A percentile compares a stretch with the other conserved stretches of the same genome.
Conservation (phyloP, 2,888 invertebrate species). For the Gisinianus flammeolus region DNA sequence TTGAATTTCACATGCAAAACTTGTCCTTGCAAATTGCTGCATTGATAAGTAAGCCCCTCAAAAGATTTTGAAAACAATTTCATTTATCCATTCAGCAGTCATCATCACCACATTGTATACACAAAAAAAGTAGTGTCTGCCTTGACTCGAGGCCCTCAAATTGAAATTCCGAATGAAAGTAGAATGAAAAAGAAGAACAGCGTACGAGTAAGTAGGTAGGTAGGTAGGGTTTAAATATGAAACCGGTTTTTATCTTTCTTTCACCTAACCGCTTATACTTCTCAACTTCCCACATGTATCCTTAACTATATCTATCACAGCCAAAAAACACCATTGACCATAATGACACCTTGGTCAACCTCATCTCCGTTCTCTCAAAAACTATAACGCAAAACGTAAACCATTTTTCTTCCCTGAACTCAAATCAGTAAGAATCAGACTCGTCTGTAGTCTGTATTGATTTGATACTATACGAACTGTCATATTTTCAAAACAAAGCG, state of each 20-base stretch:
- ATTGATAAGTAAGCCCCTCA: not conserved
- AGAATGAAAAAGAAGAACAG: slow-evolving; percentile 27
- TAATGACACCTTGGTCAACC: not conserved
- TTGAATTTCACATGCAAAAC: too few relatives aligned
- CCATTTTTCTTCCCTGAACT: not conserved
- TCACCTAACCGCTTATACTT: not conserved
- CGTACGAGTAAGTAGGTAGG: slow-evolving; percentile 7
- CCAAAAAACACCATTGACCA: not conserved
- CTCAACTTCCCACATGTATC: not conserved
- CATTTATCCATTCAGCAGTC: not conserved
- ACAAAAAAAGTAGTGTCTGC: not conserved
- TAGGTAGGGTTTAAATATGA: slow-evolving; percentile 17
- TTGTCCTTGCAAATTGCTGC: not conserved
- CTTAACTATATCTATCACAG: not conserved
- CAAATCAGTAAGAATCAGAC: slow-evolving; percentile 4
- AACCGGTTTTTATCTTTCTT: slow-evolving; percentile 25
- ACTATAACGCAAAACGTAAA: not conserved
- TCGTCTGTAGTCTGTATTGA: not conserved
- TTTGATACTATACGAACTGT: not conserved
- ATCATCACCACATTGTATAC: not conserved
- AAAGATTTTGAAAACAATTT: not conserved
- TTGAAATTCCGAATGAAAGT: not conserved
- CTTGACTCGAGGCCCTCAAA: not conserved
- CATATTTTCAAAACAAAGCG: not conserved
- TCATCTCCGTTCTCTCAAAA: not conserved